phyloP scores from a whole-genome alignment of 2,113 vertebrate genomes.

The Himantopus leucocephalus region DNA sequence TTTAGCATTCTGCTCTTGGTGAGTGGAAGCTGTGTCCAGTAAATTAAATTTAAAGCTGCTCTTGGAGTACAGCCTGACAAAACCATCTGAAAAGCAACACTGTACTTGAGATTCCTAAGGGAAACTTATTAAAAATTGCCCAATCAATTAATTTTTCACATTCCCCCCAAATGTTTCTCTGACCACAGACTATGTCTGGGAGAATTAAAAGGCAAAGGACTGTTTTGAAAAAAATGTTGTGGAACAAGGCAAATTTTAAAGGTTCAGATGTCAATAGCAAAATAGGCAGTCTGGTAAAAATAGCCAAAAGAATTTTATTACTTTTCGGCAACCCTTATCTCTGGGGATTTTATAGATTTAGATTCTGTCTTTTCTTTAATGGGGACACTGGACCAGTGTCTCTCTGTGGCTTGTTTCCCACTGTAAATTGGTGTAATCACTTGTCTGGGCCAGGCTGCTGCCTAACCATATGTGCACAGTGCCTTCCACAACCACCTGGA shows the following conservation, averaged over 20 bases:
- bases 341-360: not conserved
- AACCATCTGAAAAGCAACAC: not conserved
- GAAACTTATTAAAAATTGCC: not conserved
- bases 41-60: not conserved
- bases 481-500: not conserved
- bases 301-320: not conserved
- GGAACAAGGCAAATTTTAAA: not conserved
- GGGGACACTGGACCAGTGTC: not conserved
- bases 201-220: not conserved
- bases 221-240: not conserved
- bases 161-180: not conserved
- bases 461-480: accelerated
- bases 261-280: not conserved
- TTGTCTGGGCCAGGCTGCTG: not conserved
- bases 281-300: not conserved
- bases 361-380: not conserved
- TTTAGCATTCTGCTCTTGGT: not conserved
- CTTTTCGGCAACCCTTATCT: not conserved
- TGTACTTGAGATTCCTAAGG: not conserved
- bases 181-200: not conserved
- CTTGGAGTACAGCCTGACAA: not conserved
- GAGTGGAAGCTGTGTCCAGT: not conserved
- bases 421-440: not conserved
- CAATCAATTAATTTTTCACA: not conserved
- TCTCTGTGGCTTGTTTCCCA: not conserved